Base-by-base conservation (phyloP, 2,888 invertebrate genomes). In the Ptilodon capucinus region DNA sequence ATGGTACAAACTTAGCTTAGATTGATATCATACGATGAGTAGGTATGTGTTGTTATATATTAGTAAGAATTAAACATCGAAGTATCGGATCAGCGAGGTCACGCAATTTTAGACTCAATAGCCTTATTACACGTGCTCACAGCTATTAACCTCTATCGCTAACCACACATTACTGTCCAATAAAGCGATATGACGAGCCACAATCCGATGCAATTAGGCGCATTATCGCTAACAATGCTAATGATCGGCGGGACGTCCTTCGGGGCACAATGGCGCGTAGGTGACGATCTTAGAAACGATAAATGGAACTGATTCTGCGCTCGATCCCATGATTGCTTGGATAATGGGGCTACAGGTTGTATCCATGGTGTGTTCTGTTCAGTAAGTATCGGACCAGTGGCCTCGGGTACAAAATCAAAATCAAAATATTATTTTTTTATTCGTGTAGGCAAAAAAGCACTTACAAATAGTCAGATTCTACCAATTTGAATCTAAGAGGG, bases 271-370 rank as follows among this genome's bases (percentile, higher is more conserved):
- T 73, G 47, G 68, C 47, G 57, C 56, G 63, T 64, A 70, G 68
- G 71, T 68, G 76, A 68, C 60, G 59, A 63, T 69, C 64, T 66
- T 61, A 48, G 51, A 41, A 48, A 54, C 56, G 56, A 57, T 52
- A 59, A 61, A 59, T 61, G 57, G 55, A n/a, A 48, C 42, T 40
- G 34, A 44, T 38, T 42, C 39, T 43, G 28, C 13, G 32, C 49
- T 58, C 50, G 71, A 70, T 74, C 76, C 73, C 76, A 73, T 65
- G 57, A 73, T 63, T 57, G 43, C 51, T 42, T 46, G 35, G 59
- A 57, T 65, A 62, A 65, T 64, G 49, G 44, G 19, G n/a, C 18
- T 30, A 32, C 41, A 30, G 41, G 30, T 28, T 40, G 40, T 28
- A 11, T 25, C n/a, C 2, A 42, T 46, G 44, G 39, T 47, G 53